Base-by-base conservation (phyloP, 2,888 invertebrate genomes). In the Brenthis hecate region DNA sequence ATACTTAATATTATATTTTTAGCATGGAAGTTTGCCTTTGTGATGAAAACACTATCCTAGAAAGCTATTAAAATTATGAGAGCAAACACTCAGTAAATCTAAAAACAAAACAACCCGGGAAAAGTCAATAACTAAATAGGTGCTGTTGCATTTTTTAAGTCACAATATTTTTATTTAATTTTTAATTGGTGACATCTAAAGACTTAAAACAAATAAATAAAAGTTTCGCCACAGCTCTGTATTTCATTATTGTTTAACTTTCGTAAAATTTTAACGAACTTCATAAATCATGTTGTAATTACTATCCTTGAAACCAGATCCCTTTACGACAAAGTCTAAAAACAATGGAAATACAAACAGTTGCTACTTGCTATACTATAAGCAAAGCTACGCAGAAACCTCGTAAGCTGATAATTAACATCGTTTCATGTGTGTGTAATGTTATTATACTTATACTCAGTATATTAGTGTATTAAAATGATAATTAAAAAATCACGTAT, bases 341-440 rank as follows among this genome's bases (percentile, higher is more conserved):
- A 62, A 62, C 48, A 66, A 53, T 57, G 53, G 65, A 50, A 53
- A 53, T 51, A 55, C 19, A 56, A 55, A 64, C 58, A 48, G 58
- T 28, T 28, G 28, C 14, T 58, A 48, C 28, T 28, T 28, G 28
- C 14, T 58, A 48, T 48, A 48, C 58, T 48, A 43, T 43, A 6
- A 36, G 48, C 58, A 28, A 48, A 58, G 48, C 28, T 58, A 58
- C 58, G 58, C 48, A 23, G 58, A 58, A 58, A 58, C 36, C 58
- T 58, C 48, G 58, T 58, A 58, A 58, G 48, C 23, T 58, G 48
- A 58, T 58, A 48, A 58, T 58, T 58, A 58, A 58, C 36, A 43
- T 58, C 48, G 23, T 13, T 48, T 48, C 14, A 23, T 48, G 5
- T 58, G 58, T 58, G 28, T 48, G 32, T 28, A 48, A 58, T 58